These are phyloP conservation scores for Drosophila busckii DNA, from an alignment of 1,140 invertebrate species.

Conservation along the genomic window DNA sequence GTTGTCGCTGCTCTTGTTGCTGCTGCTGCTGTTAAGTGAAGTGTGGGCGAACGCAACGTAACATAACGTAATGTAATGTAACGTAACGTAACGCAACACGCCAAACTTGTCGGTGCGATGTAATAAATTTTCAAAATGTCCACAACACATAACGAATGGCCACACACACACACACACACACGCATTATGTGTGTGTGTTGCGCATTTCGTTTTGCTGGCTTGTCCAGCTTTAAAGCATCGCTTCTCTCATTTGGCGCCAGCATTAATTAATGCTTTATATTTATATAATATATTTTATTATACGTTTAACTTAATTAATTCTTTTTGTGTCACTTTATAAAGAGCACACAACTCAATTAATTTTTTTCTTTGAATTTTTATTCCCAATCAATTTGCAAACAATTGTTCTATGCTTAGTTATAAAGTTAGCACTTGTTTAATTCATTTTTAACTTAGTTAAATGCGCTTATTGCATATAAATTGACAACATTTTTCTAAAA, in stretches of 20 bases:
- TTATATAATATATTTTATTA: no score
- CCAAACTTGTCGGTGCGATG: slow-evolving; percentile 69
- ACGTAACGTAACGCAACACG: no score
- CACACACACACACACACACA: slow-evolving; percentile 6
- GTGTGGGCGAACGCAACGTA: slow-evolving; percentile 64
- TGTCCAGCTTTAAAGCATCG: no score
- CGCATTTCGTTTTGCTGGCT: no score
- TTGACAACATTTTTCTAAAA: no score
- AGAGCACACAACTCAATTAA: not conserved
- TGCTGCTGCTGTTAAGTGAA: slow-evolving; percentile 55
- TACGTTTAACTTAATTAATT: not conserved
- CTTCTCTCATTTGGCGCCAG: no score
- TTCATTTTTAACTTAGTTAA: no score
- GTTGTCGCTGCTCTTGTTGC: not conserved
- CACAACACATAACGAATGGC: slow-evolving; percentile 63
- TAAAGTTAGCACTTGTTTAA: no score
- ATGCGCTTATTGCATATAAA: no score
- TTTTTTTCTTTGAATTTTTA: not conserved
- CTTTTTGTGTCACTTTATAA: not conserved
- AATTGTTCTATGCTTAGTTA: not conserved
- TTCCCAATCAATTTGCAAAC: not conserved
- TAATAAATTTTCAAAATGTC: slow-evolving; percentile 73
- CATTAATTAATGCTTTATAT: no score
- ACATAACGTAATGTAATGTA: no score
- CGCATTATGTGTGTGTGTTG: no score